phyloP scores from a whole-genome alignment of 1,140 invertebrate species.

The Drosophila neocordata region DNA sequence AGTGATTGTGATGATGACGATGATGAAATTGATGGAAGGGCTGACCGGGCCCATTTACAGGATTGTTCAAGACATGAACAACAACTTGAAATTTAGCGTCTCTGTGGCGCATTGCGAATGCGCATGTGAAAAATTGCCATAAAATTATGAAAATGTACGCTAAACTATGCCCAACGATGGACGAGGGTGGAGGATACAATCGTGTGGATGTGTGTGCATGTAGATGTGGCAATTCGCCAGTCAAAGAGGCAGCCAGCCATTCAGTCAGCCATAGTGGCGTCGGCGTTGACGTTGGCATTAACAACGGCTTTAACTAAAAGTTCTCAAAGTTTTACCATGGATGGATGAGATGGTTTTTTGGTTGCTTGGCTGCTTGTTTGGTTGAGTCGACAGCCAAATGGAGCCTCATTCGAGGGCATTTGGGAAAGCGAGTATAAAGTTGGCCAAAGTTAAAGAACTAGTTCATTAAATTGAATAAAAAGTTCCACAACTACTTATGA shows the following conservation, averaged over 20 bases:
- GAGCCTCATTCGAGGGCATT: background rate
- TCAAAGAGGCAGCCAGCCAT: background rate
- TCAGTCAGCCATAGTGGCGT: conserved; percentile 38
- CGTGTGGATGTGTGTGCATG: background rate
- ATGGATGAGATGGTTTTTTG: background rate
- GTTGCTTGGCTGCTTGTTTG: background rate
- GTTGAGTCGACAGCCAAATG: conserved; percentile 1
- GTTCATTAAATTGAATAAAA: conserved; percentile 23
- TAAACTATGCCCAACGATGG: conserved; percentile 55
- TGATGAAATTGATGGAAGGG: conserved; percentile 8
- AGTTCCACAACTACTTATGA: conserved; percentile 43
- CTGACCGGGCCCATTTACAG: conserved; percentile 8
- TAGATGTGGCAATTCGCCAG: background rate
- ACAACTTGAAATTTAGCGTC: background rate
- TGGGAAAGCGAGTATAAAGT: conserved; percentile 8
- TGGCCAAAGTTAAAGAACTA: conserved; percentile 19
- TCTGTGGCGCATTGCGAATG: conserved; percentile 41
- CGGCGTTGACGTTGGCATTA: conserved; percentile 36
- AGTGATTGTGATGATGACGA: background rate
- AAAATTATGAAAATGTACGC: conserved; percentile 78
- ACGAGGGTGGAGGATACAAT: background rate
- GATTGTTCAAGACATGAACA: conserved; percentile 4
- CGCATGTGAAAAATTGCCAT: conserved; percentile 77
- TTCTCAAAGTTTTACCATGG: conserved; percentile 12
- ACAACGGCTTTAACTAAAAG: conserved; percentile 34